Conservation (phyloP, 1,140 invertebrate genomes). For the Teleopsis dalmanni region DNA sequence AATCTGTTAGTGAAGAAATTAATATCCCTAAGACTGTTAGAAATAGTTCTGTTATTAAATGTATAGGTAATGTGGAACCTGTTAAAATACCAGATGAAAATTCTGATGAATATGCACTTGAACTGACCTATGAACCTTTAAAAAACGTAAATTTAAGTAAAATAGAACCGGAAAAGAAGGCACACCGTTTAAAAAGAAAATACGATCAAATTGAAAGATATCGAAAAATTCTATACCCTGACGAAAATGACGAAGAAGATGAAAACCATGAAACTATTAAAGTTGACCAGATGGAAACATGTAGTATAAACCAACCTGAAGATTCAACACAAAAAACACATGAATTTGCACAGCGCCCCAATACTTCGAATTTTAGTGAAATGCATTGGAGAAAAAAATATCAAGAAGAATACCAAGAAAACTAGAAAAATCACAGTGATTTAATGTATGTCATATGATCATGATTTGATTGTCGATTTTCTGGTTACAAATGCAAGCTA, state of each 20-base stretch:
- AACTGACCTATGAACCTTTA: too few relatives aligned
- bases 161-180: not conserved
- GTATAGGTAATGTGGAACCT: slow-evolving; percentile 34
- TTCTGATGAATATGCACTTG: too few relatives aligned
- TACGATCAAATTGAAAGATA: slow-evolving; percentile 28
- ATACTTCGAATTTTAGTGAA: slow-evolving; percentile 5
- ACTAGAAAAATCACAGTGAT: too few relatives aligned
- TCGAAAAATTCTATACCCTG: slow-evolving; percentile 33
- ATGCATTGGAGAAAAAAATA: slow-evolving; percentile 14
- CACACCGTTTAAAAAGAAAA: slow-evolving; percentile 13
- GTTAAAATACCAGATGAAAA: slow-evolving; percentile 18
- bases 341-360: not conserved
- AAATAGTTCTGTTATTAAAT: slow-evolving; percentile 32
- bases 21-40: slow-evolving; percentile 4
- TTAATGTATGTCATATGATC: too few relatives aligned
- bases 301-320: not conserved
- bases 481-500: too few relatives aligned
- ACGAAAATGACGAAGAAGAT: slow-evolving; percentile 26
- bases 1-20: not conserved
- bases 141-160: not conserved
- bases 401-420: slow-evolving; percentile 11
- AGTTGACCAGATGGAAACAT: not conserved
- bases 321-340: not conserved
- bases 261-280: slow-evolving; percentile 2
- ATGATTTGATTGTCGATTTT: too few relatives aligned